Evolutionary conservation across 2,113 vertebrate genomes (phyloP), one percentile per base, ranked within the genome.

Genomic region (Mesembrinibis cayennensis): DNA sequence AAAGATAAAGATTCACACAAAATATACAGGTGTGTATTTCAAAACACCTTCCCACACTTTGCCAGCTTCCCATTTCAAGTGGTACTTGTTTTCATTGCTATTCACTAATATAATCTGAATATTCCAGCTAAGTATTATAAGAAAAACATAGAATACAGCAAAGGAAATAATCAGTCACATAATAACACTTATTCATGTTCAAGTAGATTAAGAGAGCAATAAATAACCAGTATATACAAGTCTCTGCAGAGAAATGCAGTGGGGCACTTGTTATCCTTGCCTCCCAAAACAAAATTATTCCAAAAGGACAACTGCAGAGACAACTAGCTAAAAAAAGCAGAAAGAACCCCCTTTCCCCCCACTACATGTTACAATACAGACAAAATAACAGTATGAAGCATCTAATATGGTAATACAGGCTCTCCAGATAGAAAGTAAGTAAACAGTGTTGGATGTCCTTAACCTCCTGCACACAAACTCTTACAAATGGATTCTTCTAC

Each of bases 291-390:
- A 25, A 70, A 83, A 90, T 53, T 86, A 52, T 74, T 63, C 13
- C 40, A 53, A 67, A 73, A 66, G 65, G 61, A 11, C 50, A 78
- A 76, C 1, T 81, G 44, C 47, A 65, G 66, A 76, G 22, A 56
- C 34, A 86, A 44, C 7, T 7, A 16, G 4, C 50, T 72, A 45
- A 65, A 89, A 96, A 95, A 55, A 40, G 7, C 13, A 32, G 27
- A 49, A 15, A 52, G 25, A 55, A 85, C 8, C 4, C 16, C 9
- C 6, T 58, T 89, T 29, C 21, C 13, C 20, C 42, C 44, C 21
- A 6, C 27, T 21, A 0, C 1, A 1, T 44, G 11, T 61, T 53
- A 14, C 10, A 45, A 29, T 16, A 47, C 1, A 32, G 42, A 71
- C 27, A 52, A 59, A 71, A 36, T 6, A 58, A 44, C 4, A 45